Percentiles rank a stretch among this genome's conserved stretches.
Conservation (phyloP, 1,140 invertebrate species). For the Sminthurinus signatus region DNA sequence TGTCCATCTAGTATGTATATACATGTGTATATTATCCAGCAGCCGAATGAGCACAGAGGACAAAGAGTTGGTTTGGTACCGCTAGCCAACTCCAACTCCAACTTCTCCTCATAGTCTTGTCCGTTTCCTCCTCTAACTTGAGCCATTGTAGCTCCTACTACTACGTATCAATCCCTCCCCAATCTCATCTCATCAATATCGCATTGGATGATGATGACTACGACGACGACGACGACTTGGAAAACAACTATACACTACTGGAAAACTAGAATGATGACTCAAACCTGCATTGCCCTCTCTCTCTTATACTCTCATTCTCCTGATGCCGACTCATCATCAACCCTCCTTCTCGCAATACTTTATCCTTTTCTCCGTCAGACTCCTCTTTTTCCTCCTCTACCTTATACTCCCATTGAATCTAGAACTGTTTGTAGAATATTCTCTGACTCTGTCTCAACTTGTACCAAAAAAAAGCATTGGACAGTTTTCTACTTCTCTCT, state of each 20-base stretch:
- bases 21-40: too few relatives aligned
- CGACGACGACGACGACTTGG: too few relatives aligned
- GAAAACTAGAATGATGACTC: neutral
- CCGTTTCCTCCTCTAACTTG: neutral
- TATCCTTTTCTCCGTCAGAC: conserved; percentile 1
- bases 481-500: neutral
- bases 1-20: too few relatives aligned
- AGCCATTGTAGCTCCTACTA: neutral
- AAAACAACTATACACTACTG: neutral
- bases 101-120: too few relatives aligned
- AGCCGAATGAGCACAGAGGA: too few relatives aligned
- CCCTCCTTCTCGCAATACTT: neutral
- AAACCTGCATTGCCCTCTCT: neutral
- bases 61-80: too few relatives aligned
- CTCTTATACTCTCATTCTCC: neutral
- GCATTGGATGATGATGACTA: too few relatives aligned
- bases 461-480: too few relatives aligned
- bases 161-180: neutral
- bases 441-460: too few relatives aligned
- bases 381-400: neutral
- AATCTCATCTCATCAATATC: neutral
- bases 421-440: too few relatives aligned
- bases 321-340: conserved; percentile 12
- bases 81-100: neutral
- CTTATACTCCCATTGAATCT: too few relatives aligned